These are phyloP conservation scores for Actinia equina DNA, from an alignment of 64 coral and sea anemone species.

Conservation along the genomic window DNA sequence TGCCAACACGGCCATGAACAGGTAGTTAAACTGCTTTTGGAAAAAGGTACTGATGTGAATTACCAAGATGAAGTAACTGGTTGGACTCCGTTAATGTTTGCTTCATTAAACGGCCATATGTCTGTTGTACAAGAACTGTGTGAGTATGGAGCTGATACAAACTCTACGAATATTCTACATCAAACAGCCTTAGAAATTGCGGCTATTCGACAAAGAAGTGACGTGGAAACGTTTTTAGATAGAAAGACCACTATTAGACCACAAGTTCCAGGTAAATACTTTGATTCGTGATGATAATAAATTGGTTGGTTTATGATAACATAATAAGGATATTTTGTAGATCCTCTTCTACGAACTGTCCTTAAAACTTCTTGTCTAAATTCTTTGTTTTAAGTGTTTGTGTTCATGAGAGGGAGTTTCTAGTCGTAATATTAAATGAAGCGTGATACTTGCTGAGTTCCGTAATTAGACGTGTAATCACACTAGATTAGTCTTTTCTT, in stretches of 20 bases:
- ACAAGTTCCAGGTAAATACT: slow-evolving; percentile 52
- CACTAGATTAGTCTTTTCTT: slow-evolving; percentile 10
- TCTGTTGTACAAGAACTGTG: slow-evolving; percentile 70
- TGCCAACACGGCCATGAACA: slow-evolving; percentile 90
- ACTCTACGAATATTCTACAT: slow-evolving; percentile 56
- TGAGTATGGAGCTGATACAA: slow-evolving; percentile 64
- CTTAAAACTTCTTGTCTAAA: background rate
- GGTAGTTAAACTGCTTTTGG: slow-evolving; percentile 55
- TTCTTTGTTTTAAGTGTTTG: background rate
- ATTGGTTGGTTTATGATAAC: too few relatives aligned
- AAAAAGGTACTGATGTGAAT: slow-evolving; percentile 75
- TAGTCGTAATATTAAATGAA: background rate
- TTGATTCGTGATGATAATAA: background rate
- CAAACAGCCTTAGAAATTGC: slow-evolving; percentile 88
- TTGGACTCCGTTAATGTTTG: slow-evolving; percentile 92
- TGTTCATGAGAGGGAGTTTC: background rate
- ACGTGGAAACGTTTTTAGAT: slow-evolving; percentile 72
- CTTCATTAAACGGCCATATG: slow-evolving; percentile 80
- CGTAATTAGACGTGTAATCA: slow-evolving; percentile 2
- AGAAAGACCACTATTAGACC: slow-evolving; percentile 60
- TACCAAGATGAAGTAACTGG: slow-evolving; percentile 61
- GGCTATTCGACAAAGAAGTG: slow-evolving; percentile 54
- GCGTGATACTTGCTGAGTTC: background rate
- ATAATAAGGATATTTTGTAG: too few relatives aligned
- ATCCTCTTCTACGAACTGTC: too few relatives aligned